phyloP scores from a whole-genome alignment of 2,888 invertebrate species.

The Hyppa rectilinea region DNA sequence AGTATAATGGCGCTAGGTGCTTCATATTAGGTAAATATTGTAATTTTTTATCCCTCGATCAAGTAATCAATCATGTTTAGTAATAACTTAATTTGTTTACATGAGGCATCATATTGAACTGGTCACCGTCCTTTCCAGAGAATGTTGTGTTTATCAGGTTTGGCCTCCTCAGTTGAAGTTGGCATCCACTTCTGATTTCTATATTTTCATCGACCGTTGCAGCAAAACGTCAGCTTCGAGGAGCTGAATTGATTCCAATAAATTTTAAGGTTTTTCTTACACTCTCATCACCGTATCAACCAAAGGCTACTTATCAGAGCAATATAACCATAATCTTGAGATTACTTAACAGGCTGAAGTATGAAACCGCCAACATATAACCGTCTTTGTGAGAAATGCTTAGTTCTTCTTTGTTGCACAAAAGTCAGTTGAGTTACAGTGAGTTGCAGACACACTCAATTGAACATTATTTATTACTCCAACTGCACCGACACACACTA shows the following conservation, averaged over 20 bases:
- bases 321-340: neutral
- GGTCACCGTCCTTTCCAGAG: neutral
- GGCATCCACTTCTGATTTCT: neutral
- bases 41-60: neutral
- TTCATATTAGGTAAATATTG: neutral
- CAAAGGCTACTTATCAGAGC: too few species aligned
- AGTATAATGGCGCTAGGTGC: neutral
- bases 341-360: neutral
- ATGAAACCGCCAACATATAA: neutral
- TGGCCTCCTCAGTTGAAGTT: neutral
- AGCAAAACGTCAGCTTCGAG: neutral
- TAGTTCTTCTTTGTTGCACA: neutral
- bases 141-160: neutral
- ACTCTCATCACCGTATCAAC: neutral
- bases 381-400: neutral
- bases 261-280: neutral
- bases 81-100: conserved; percentile 30
- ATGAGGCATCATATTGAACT: neutral
- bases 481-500: neutral
- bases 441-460: neutral
- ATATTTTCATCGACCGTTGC: neutral
- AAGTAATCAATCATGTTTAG: conserved; percentile 16
- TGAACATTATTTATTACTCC: neutral
- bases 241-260: neutral
- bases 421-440: neutral